Conservation (phyloP, 1,140 invertebrate species). For the Linepithema humile region DNA sequence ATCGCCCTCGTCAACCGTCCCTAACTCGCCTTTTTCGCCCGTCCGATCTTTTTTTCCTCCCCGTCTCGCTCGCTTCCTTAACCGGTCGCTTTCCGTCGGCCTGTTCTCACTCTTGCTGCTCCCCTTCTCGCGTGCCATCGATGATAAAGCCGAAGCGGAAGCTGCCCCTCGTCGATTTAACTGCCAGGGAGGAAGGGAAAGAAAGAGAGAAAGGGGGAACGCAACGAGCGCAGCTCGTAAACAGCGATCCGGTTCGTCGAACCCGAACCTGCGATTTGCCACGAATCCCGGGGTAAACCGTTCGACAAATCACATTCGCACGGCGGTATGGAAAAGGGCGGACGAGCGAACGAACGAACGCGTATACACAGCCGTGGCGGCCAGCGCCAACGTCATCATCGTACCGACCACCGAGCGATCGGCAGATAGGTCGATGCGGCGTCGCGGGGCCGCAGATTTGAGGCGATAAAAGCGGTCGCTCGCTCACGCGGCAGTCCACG, state of each 20-base stretch:
- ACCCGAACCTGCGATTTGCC: constrained; percentile 50
- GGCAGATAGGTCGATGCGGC: constrained; percentile 26
- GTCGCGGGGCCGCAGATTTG: constrained; percentile 42
- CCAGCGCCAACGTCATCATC: neutral
- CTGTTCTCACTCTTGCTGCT: constrained; percentile 35
- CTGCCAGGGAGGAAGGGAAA: neutral
- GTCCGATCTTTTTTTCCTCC: constrained; percentile 3
- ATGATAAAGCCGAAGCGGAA: constrained; percentile 51
- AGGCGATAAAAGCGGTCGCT: constrained; percentile 55
- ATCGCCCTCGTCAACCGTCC: neutral
- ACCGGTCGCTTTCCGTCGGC: neutral
- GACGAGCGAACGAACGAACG: neutral
- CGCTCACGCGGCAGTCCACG: constrained; percentile 26
- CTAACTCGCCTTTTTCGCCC: constrained; percentile 18
- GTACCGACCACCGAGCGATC: neutral
- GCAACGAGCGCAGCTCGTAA: constrained; percentile 37
- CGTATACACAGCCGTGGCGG: neutral
- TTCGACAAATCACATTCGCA: constrained; percentile 54
- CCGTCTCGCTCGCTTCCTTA: constrained; percentile 5
- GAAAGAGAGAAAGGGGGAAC: neutral
- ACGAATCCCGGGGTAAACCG: constrained; percentile 42
- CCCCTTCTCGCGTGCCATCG: constrained; percentile 16
- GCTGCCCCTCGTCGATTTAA: constrained; percentile 40
- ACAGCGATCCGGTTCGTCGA: constrained; percentile 53
- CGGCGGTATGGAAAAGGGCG: constrained; percentile 48